A percentile compares a stretch with the other conserved stretches of the same genome.
phyloP scores from a whole-genome alignment of 2,888 invertebrate genomes.

The Dinocampus coccinellae region DNA sequence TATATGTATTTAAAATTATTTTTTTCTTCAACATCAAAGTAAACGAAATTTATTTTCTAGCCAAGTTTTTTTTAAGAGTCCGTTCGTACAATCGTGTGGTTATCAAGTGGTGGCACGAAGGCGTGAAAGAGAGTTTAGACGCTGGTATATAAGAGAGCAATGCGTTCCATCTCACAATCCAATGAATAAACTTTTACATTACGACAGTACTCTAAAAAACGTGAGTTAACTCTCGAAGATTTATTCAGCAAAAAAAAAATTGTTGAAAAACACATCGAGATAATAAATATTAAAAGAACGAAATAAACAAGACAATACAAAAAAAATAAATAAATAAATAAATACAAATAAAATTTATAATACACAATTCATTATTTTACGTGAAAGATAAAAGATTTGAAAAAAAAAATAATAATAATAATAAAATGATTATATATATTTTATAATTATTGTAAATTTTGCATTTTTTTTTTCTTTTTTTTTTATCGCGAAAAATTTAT shows the following conservation, averaged over 20 bases:
- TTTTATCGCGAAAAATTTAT: too few species aligned
- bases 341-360: too few species aligned
- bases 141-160: not conserved
- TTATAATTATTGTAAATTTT: too few species aligned
- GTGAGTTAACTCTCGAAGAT: not conserved
- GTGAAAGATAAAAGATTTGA: too few species aligned
- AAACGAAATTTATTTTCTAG: conserved; percentile 17
- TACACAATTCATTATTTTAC: too few species aligned
- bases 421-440: too few species aligned
- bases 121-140: too few species aligned
- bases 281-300: not conserved
- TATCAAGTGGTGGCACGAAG: not conserved
- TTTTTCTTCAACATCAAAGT: conserved; percentile 13
- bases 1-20: not conserved
- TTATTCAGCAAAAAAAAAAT: not conserved
- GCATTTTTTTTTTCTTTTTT: too few species aligned
- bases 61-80: conserved; percentile 22
- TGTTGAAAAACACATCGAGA: not conserved
- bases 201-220: not conserved
- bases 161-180: conserved; percentile 3
- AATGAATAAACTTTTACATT: conserved; percentile 13
- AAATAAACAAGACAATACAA: too few species aligned
- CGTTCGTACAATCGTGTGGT: conserved; percentile 13
- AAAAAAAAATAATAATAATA: too few species aligned
- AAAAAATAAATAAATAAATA: too few species aligned